These are phyloP conservation scores for Drosophila pallidifrons DNA, from an alignment of 1,140 invertebrate species.

Conservation along the genomic window DNA sequence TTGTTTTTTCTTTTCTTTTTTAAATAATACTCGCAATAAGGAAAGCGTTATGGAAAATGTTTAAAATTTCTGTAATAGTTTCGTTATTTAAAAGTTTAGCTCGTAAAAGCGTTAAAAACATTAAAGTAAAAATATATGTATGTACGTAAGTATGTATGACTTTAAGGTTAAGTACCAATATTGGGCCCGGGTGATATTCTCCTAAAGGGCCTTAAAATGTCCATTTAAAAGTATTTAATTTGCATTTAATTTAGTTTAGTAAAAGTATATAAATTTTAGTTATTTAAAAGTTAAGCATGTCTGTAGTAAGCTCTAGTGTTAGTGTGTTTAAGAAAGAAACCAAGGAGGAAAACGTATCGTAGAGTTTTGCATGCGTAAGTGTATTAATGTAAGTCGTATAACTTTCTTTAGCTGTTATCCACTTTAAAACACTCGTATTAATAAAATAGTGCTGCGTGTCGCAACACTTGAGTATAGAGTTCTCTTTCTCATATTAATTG, in stretches of 20 bases:
- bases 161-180: conserved; percentile 58
- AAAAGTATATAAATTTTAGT: conserved; percentile 59
- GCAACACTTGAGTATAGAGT: conserved; percentile 20
- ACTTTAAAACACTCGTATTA: conserved; percentile 34
- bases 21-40: conserved; percentile 40
- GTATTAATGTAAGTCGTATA: not conserved
- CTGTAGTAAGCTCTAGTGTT: conserved; percentile 33
- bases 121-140: conserved; percentile 75
- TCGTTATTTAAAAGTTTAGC: conserved; percentile 71
- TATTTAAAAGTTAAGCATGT: conserved; percentile 54
- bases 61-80: conserved; percentile 61
- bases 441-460: conserved; percentile 37
- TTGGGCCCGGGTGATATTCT: conserved; percentile 29
- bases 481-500: conserved; percentile 22
- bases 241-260: conserved; percentile 46
- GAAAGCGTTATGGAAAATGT: conserved; percentile 66
- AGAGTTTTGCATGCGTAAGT: not conserved
- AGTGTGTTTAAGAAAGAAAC: conserved; percentile 13
- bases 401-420: conserved; percentile 7
- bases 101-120: conserved; percentile 80
- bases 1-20: conserved; percentile 5
- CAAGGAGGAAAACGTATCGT: not conserved
- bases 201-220: conserved; percentile 63
- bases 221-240: conserved; percentile 61
- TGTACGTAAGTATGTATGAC: conserved; percentile 48